phyloP scores from a whole-genome alignment of 1,140 invertebrate species.

The Spodoptera frugiperda region DNA sequence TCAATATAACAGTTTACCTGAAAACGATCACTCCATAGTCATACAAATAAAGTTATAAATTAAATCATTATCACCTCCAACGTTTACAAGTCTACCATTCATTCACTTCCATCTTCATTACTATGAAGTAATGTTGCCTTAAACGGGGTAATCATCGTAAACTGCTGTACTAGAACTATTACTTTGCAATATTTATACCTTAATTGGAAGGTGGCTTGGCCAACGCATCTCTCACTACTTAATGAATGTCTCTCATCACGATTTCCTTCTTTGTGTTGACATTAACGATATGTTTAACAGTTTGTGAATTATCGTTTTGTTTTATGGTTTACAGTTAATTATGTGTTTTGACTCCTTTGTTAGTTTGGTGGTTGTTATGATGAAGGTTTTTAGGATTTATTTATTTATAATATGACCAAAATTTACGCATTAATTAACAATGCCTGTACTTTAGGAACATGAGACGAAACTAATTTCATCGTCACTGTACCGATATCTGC shows the following conservation, averaged over 20 bases:
- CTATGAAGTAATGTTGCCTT: background rate
- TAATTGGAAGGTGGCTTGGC: constrained; percentile 36
- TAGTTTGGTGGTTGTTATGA: background rate
- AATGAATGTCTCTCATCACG: constrained; percentile 20
- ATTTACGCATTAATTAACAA: too few relatives aligned
- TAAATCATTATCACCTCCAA: too few relatives aligned
- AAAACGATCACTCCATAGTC: too few relatives aligned
- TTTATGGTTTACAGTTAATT: background rate
- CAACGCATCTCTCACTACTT: constrained; percentile 28
- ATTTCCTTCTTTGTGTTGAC: constrained; percentile 21
- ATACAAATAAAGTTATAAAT: too few relatives aligned
- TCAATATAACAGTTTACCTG: too few relatives aligned
- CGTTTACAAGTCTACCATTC: background rate
- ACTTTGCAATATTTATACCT: constrained; percentile 30
- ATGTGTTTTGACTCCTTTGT: background rate
- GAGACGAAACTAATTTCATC: too few relatives aligned
- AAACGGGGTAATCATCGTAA: constrained; percentile 5
- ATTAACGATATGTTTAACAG: constrained; percentile 9
- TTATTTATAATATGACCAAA: too few relatives aligned
- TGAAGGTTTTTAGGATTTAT: too few relatives aligned
- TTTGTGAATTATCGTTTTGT: background rate
- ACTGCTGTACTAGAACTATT: constrained; percentile 14
- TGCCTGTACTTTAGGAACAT: too few relatives aligned
- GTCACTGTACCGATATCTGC: too few relatives aligned
- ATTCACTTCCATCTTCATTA: constrained; percentile 4